A percentile compares a stretch with the other conserved stretches of the same genome.
Conservation (phyloP, 2,113 vertebrate genomes). For the Atrichornis clamosus region DNA sequence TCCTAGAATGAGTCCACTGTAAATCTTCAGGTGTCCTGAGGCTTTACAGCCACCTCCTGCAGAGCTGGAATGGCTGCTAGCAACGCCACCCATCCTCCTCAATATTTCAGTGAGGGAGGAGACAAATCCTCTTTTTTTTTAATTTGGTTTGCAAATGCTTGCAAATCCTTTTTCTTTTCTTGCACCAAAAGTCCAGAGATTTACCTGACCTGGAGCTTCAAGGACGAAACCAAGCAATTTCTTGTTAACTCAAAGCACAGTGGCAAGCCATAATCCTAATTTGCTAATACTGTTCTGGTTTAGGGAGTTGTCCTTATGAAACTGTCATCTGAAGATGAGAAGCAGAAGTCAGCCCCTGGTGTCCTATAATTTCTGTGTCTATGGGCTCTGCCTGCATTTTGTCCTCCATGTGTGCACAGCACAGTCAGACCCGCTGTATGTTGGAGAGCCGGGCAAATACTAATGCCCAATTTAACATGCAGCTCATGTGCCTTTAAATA, state of each 20-base stretch:
- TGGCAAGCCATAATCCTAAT: not conserved
- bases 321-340: not conserved
- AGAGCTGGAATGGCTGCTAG: not conserved
- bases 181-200: not conserved
- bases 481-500: constrained; percentile 62
- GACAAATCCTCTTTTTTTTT: not conserved
- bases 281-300: not conserved
- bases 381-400: not conserved
- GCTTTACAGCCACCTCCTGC: not conserved
- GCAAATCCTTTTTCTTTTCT: not conserved
- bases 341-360: not conserved
- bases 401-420: not conserved
- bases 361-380: not conserved
- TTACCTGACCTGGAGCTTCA: not conserved
- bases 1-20: not conserved
- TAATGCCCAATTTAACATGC: constrained; percentile 54
- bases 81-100: not conserved
- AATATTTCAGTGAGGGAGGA: not conserved
- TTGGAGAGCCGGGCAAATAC: not conserved
- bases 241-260: not conserved
- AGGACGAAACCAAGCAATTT: not conserved
- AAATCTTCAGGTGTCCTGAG: not conserved
- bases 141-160: not conserved
- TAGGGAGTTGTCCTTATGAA: not conserved
- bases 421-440: not conserved